A percentile compares a stretch with the other conserved stretches of the same genome.
phyloP scores from a whole-genome alignment of 2,797 vertebrate genomes.

The Streptopelia turtur region DNA sequence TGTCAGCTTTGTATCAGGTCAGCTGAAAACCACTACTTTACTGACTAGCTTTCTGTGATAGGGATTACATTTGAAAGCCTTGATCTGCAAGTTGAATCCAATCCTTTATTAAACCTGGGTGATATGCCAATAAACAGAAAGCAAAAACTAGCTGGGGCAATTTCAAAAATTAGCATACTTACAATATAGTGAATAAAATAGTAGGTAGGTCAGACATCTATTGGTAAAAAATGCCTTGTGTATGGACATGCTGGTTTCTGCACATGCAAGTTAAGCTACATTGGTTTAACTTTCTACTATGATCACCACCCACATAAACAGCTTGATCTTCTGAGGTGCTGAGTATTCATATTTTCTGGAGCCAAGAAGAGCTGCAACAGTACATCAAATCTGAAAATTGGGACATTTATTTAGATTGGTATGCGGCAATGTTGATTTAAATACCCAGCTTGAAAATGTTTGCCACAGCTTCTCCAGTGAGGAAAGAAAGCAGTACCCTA shows the following conservation, averaged over 20 bases:
- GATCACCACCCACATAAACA: slow-evolving; percentile 33
- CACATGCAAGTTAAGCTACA: neutral
- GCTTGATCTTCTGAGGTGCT: slow-evolving; percentile 49
- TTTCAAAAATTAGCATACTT: neutral
- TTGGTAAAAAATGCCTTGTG: neutral
- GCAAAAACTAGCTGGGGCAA: neutral
- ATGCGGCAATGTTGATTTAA: slow-evolving; percentile 7
- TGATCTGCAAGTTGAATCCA: neutral
- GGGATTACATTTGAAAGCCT: neutral
- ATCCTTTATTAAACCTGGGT: neutral
- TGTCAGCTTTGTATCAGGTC: neutral
- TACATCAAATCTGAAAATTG: slow-evolving; percentile 7
- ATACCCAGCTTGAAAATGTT: slow-evolving; percentile 2
- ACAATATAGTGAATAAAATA: neutral
- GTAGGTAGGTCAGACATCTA: neutral
- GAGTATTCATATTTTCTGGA: slow-evolving; percentile 21
- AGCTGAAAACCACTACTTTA: neutral
- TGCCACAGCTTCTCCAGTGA: neutral
- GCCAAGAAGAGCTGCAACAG: slow-evolving; percentile 31
- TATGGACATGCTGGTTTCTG: neutral
- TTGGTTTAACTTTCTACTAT: slow-evolving; percentile 29
- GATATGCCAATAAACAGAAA: neutral
- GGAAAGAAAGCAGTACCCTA: neutral
- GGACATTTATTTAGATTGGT: slow-evolving; percentile 32
- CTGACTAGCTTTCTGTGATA: neutral